Conservation (phyloP, 1,140 invertebrate species). For the Melipona quadrifasciata region DNA sequence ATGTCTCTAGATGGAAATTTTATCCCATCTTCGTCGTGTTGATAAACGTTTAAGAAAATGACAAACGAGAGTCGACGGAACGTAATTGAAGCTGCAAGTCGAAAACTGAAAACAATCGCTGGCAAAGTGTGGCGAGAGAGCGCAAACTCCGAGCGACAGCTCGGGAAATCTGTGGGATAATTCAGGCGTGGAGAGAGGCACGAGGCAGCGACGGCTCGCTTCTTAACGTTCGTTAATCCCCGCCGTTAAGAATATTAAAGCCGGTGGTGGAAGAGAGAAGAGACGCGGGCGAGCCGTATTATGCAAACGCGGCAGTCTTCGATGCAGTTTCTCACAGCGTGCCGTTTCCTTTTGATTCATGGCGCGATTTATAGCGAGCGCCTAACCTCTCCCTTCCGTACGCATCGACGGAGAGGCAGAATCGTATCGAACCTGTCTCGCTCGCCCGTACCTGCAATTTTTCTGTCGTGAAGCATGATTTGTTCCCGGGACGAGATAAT, state of each 20-base stretch:
- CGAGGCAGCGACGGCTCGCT: too few relatives aligned
- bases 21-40: too few relatives aligned
- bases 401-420: not conserved
- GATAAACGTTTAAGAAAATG: too few relatives aligned
- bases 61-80: too few relatives aligned
- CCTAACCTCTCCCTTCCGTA: too few relatives aligned
- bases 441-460: not conserved
- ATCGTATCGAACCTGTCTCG: not conserved
- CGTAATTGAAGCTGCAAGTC: too few relatives aligned
- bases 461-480: constrained; percentile 7
- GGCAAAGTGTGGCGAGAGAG: not conserved
- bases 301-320: constrained; percentile 9
- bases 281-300: not conserved
- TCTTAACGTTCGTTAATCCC: not conserved
- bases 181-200: not conserved
- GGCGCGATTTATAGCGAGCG: constrained; percentile 22
- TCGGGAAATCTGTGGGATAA: not conserved
- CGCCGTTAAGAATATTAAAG: constrained; percentile 15
- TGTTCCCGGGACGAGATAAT: not conserved
- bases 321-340: constrained; percentile 33
- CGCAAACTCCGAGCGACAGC: not conserved
- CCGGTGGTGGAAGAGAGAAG: not conserved
- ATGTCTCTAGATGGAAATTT: too few relatives aligned
- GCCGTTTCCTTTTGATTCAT: constrained; percentile 28
- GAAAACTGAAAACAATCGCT: too few relatives aligned